phyloP scores from a whole-genome alignment of 2,797 vertebrate species.

The Pyrocephalus nanus region DNA sequence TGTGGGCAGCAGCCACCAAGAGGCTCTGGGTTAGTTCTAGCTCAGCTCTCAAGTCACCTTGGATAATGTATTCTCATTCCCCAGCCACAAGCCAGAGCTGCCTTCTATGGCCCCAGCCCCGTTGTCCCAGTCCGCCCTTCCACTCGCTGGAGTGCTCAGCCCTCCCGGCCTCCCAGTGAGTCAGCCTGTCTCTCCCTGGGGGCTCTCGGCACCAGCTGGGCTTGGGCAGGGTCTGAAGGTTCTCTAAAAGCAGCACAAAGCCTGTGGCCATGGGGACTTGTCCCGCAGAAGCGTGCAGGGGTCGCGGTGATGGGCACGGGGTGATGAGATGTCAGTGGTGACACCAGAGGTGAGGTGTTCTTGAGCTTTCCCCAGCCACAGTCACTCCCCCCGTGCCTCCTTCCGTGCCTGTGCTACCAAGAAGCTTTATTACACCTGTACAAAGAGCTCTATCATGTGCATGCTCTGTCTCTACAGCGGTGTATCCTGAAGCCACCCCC shows the following conservation, averaged over 20 bases:
- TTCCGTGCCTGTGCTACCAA: not conserved
- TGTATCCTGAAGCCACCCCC: slow-evolving; percentile 73
- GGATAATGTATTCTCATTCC: not conserved
- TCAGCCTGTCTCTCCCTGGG: not conserved
- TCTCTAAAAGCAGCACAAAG: not conserved
- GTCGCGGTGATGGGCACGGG: rapidly evolving
- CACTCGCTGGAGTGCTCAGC: slow-evolving; percentile 86
- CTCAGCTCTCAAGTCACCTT: not conserved
- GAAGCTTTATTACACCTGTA: not conserved
- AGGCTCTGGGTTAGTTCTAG: not conserved
- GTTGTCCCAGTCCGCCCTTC: slow-evolving; percentile 81
- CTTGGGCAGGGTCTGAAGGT: not conserved
- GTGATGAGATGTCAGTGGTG: not conserved
- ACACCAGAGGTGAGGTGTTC: not conserved
- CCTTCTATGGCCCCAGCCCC: slow-evolving; percentile 77
- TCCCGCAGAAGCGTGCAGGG: not conserved
- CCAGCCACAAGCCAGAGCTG: slow-evolving; percentile 80
- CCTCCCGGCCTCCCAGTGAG: slow-evolving; percentile 84
- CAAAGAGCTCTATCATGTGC: not conserved
- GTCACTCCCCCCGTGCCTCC: rapidly evolving
- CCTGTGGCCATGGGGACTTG: rapidly evolving
- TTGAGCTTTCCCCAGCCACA: not conserved
- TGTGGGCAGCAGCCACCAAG: not conserved
- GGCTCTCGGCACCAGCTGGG: rapidly evolving
- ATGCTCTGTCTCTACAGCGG: not conserved